Evolutionary conservation across 64 coral and sea anemone species (phyloP).

Genomic region (Montipora capricornis): DNA sequence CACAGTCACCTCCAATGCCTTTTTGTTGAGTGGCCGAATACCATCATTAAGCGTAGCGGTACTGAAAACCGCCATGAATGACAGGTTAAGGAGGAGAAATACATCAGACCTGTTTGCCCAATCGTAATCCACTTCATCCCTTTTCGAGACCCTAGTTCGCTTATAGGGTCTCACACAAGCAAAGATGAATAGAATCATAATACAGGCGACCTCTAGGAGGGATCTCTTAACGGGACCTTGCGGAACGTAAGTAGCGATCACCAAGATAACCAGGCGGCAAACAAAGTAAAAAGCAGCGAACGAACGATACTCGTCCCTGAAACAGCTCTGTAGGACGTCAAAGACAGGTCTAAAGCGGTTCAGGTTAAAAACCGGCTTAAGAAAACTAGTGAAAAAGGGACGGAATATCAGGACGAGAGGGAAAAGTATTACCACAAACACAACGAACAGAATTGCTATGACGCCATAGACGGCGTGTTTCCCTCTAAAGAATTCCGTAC

Average conservation of each 20-base stretch:
- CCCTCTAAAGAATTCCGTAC: conserved; percentile 59
- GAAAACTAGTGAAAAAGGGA: not conserved
- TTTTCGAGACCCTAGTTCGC: not conserved
- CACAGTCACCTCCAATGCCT: not conserved
- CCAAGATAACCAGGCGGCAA: conserved; percentile 59
- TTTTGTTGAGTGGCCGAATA: not conserved
- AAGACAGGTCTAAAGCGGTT: conserved; percentile 38
- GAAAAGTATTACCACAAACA: conserved; percentile 40
- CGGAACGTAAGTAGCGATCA: conserved; percentile 56
- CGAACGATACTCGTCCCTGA: conserved; percentile 74
- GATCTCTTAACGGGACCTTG: conserved; percentile 36
- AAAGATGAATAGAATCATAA: conserved; percentile 59
- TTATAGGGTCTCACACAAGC: conserved; percentile 78
- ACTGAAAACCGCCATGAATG: conserved; percentile 67
- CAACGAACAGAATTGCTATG: conserved; percentile 19
- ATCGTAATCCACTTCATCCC: not conserved
- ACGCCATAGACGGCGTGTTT: conserved; percentile 68
- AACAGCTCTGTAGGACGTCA: conserved; percentile 58
- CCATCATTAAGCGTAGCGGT: conserved; percentile 30
- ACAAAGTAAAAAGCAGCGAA: conserved; percentile 85
- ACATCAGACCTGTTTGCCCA: conserved; percentile 83
- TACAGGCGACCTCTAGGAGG: conserved; percentile 65
- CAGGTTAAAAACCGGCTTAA: conserved; percentile 22
- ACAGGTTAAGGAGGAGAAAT: conserved; percentile 64
- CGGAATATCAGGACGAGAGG: conserved; percentile 64